phyloP scores from a whole-genome alignment of 1,140 invertebrate species.

The Trichonephila clavipes region DNA sequence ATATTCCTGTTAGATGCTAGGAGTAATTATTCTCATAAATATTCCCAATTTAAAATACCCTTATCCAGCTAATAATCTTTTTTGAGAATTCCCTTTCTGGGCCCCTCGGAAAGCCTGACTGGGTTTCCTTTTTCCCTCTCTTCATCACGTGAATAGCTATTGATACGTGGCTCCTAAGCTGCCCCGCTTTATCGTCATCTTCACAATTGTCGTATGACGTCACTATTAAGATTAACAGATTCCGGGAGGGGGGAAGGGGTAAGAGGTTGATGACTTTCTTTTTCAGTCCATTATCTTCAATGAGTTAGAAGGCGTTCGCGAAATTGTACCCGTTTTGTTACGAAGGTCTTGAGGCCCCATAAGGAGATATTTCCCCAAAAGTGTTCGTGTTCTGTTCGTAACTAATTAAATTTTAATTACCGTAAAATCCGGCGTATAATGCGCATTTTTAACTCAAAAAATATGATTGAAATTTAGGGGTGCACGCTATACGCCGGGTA shows the following conservation, averaged over 20 bases:
- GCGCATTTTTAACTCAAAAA: no score
- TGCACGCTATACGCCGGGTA: no score
- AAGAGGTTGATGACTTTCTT: conserved; percentile 48
- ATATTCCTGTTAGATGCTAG: not conserved
- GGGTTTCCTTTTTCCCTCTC: conserved; percentile 30
- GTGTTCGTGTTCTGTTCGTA: no score
- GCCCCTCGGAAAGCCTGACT: conserved; percentile 47
- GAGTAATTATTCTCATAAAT: conserved; percentile 42
- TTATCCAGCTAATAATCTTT: conserved; percentile 61
- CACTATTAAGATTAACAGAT: conserved; percentile 56
- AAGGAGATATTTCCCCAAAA: no score
- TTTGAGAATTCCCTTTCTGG: not conserved
- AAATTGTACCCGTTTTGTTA: not conserved
- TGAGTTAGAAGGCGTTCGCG: not conserved
- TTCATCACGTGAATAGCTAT: conserved; percentile 45
- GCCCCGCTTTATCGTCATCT: conserved; percentile 40
- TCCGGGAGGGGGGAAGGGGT: not conserved
- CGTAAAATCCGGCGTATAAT: no score
- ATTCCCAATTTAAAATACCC: conserved; percentile 44
- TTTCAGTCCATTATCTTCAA: conserved; percentile 47
- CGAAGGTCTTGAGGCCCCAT: not conserved
- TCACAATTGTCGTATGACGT: conserved; percentile 58
- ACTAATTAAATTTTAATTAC: no score
- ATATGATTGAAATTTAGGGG: no score
- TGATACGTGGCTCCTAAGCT: conserved; percentile 30